A percentile compares a stretch with the other conserved stretches of the same genome.
phyloP scores from a whole-genome alignment of 2,888 invertebrate species.

The Hymenopus coronatus region DNA sequence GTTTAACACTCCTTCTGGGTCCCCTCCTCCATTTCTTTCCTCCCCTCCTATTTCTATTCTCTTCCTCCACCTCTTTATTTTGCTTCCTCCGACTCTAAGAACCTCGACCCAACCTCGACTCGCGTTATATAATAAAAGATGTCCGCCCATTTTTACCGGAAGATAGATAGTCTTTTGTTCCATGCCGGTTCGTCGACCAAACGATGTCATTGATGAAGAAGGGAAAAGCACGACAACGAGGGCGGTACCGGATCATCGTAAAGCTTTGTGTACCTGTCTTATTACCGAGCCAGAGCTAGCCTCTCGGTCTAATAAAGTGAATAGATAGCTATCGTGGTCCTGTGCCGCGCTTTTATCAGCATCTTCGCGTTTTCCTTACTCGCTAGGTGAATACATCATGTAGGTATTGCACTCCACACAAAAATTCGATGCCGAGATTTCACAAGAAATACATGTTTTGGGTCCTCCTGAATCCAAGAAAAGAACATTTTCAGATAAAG shows the following conservation, averaged over 20 bases:
- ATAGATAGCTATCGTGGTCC: background rate
- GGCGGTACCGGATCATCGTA: background rate
- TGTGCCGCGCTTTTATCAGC: no score
- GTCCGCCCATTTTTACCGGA: constrained; percentile 24
- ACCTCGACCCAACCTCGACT: background rate
- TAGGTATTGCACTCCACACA: no score
- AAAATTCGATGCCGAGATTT: no score
- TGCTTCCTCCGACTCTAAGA: background rate
- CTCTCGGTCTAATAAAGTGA: background rate
- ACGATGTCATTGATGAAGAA: background rate
- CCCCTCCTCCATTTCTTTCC: background rate
- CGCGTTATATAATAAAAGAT: constrained; percentile 18
- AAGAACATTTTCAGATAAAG: no score
- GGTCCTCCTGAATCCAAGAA: no score
- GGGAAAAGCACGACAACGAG: background rate
- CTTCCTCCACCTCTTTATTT: background rate
- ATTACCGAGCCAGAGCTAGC: background rate
- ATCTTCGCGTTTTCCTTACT: no score
- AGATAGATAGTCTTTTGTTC: constrained; percentile 25
- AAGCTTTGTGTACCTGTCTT: background rate
- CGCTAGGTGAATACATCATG: no score
- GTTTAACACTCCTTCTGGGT: constrained; percentile 28
- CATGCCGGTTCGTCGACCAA: background rate
- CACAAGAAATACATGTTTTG: no score
- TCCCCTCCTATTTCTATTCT: background rate